Evolutionary conservation across 2,113 vertebrate species (phyloP).

Genomic region (Gopherus evgoodei): DNA sequence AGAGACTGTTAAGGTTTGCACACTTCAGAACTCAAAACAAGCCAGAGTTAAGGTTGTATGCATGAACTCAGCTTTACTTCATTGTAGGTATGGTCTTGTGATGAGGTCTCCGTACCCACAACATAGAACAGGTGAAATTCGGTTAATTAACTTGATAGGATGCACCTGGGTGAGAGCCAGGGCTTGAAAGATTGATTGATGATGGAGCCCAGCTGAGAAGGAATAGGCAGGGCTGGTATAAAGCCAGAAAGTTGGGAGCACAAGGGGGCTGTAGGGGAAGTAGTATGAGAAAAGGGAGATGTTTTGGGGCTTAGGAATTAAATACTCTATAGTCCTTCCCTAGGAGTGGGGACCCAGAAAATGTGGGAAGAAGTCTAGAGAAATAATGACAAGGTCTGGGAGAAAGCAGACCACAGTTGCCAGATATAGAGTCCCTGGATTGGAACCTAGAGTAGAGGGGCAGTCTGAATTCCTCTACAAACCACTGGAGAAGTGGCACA

Average conservation of each 20-base stretch:
- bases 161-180: no score
- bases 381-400: neutral
- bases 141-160: no score
- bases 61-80: neutral
- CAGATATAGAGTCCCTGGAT: neutral
- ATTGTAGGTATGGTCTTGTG: neutral
- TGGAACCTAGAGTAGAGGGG: neutral
- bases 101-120: neutral
- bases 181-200: no score
- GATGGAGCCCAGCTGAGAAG: no score
- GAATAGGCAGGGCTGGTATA: no score
- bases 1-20: neutral
- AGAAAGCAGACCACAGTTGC: neutral
- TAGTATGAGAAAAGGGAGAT: neutral
- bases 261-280: neutral
- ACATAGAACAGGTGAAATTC: neutral
- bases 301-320: no score
- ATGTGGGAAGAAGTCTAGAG: neutral
- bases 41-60: neutral
- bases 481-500: neutral
- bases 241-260: no score
- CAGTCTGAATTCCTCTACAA: neutral
- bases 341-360: neutral
- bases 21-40: neutral
- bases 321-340: neutral